These are phyloP conservation scores for Mycteria americana DNA, from an alignment of 2,797 vertebrate species.

Conservation along the genomic window DNA sequence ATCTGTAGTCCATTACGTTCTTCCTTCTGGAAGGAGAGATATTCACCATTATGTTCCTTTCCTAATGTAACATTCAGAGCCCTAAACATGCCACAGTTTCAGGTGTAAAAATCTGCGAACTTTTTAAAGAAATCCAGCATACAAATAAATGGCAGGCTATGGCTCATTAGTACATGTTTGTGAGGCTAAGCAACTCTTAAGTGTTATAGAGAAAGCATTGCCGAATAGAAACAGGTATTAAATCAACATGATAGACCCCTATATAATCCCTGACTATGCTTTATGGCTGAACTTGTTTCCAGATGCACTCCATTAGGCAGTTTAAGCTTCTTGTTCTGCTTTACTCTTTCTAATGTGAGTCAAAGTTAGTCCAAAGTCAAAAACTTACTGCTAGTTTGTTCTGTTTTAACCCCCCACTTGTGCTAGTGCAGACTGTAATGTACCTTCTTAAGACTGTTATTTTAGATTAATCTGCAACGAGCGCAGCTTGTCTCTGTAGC, in stretches of 20 bases:
- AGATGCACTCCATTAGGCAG: neutral
- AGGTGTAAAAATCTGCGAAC: neutral
- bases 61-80: neutral
- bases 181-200: neutral
- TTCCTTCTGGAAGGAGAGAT: neutral
- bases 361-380: neutral
- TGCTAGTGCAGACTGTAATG: neutral
- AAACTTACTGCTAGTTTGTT: neutral
- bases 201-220: neutral
- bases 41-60: neutral
- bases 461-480: neutral
- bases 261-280: neutral
- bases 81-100: neutral
- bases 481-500: conserved; percentile 14
- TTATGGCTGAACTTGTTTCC: neutral
- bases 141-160: neutral
- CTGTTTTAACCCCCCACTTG: neutral
- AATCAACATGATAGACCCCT: neutral
- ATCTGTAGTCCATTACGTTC: neutral
- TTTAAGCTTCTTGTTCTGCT: neutral
- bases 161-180: neutral
- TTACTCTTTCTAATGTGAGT: neutral
- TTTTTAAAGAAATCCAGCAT: neutral
- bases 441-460: neutral
- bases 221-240: neutral